phyloP scores from a whole-genome alignment of 2,113 vertebrate genomes.

The Monopterus albus region DNA sequence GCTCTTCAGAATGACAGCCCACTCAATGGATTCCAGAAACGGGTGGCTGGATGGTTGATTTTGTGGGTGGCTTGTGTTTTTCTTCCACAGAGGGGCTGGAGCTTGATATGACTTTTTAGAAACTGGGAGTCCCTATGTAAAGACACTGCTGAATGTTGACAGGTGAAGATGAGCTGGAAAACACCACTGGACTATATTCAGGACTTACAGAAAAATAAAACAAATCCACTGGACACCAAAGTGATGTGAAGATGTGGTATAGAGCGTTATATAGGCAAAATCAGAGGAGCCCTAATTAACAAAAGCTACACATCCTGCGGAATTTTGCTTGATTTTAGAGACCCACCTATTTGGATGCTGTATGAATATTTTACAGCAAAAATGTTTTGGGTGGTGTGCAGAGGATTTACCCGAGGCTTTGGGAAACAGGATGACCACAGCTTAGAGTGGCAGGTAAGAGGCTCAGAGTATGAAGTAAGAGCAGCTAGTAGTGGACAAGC shows the following conservation, averaged over 20 bases:
- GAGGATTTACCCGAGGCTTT: conserved; percentile 21
- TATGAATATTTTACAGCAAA: background rate
- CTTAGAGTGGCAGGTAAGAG: conserved; percentile 13
- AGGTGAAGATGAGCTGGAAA: conserved; percentile 14
- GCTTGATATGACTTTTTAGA: conserved; percentile 6
- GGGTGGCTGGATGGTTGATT: conserved; percentile 33
- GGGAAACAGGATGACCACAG: background rate
- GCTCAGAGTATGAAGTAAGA: background rate
- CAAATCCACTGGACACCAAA: background rate
- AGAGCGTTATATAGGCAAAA: background rate
- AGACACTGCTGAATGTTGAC: background rate
- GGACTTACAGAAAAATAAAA: background rate
- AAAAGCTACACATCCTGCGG: background rate
- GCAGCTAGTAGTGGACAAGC: background rate
- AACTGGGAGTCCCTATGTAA: background rate
- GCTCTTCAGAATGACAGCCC: conserved; percentile 61
- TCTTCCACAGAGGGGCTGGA: conserved; percentile 5
- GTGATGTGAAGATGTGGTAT: no score
- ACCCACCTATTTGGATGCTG: background rate
- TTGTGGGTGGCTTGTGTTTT: conserved; percentile 36
- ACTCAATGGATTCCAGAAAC: conserved; percentile 43
- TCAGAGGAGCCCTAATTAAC: background rate
- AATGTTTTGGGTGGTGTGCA: background rate
- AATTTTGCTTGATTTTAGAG: background rate
- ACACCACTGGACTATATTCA: background rate